These are phyloP conservation scores for Notolabrus celidotus DNA, from an alignment of 2,797 vertebrate genomes.

Conservation along the genomic window DNA sequence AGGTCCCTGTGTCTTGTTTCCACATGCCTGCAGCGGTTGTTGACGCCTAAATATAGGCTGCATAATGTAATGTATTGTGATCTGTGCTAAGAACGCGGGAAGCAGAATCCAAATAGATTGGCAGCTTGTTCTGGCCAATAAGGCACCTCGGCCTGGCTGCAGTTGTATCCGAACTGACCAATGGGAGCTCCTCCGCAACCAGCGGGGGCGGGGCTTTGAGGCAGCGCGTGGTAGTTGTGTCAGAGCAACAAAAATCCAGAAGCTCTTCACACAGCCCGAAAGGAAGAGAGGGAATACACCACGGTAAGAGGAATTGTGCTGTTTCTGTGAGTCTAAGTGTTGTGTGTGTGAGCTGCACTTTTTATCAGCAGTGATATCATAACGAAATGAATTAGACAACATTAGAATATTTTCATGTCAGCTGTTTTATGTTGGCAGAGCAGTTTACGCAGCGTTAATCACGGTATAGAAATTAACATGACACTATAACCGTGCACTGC, in stretches of 20 bases:
- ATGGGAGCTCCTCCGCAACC: constrained; percentile 31
- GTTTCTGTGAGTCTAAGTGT: not conserved
- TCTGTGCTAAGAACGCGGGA: constrained; percentile 70
- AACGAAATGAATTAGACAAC: rapidly evolving
- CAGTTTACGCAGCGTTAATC: constrained; percentile 52
- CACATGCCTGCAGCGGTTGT: constrained; percentile 55
- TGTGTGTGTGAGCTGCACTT: not conserved
- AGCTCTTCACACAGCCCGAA: constrained; percentile 43
- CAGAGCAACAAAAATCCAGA: constrained; percentile 76
- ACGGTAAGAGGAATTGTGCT: constrained; percentile 63
- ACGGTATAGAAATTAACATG: constrained; percentile 18
- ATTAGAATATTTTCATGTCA: not conserved
- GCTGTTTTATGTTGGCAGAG: constrained; percentile 1
- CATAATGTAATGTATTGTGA: constrained; percentile 56
- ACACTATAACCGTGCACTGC: not conserved
- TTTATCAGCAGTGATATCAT: rapidly evolving
- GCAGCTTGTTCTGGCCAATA: constrained; percentile 56
- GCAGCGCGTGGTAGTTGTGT: constrained; percentile 75
- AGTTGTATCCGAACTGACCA: constrained; percentile 36
- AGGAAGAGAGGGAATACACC: constrained; percentile 42
- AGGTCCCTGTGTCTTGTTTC: constrained; percentile 64
- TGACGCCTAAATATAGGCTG: constrained; percentile 74
- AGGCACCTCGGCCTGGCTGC: constrained; percentile 32
- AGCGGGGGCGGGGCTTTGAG: constrained; percentile 50
- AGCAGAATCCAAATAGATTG: constrained; percentile 76